phyloP scores from a whole-genome alignment of 2,113 vertebrate genomes.

The Paratilapia polleni region DNA sequence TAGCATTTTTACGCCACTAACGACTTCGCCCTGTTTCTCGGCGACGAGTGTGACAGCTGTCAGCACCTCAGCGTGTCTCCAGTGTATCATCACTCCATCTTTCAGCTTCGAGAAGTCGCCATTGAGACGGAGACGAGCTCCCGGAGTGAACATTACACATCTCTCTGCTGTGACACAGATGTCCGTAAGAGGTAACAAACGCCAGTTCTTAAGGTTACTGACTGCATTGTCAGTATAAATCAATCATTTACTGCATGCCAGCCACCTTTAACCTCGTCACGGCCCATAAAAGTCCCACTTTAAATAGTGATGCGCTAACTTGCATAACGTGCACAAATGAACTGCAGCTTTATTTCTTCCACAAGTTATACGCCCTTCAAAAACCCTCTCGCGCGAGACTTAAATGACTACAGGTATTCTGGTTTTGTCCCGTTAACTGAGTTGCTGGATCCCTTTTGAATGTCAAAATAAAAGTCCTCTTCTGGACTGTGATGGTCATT shows the following conservation, averaged over 20 bases:
- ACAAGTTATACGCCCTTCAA: neutral
- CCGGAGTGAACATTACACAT: neutral
- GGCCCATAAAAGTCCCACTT: neutral
- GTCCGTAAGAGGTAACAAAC: constrained; percentile 60
- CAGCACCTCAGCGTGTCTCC: neutral
- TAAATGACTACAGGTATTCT: neutral
- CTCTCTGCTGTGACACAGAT: constrained; percentile 4
- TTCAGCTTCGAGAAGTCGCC: neutral
- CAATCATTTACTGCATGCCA: neutral
- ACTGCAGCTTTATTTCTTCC: rapidly evolving
- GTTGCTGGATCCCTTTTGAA: neutral
- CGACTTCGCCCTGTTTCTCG: neutral
- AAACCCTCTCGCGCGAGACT: neutral
- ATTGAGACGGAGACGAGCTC: neutral
- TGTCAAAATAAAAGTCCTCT: constrained; percentile 31
- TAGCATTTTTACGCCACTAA: too few species aligned
- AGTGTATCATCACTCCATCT: neutral
- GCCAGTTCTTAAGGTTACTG: neutral
- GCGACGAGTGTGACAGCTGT: neutral
- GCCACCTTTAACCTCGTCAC: neutral
- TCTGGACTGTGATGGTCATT: neutral
- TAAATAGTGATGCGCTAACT: too few species aligned
- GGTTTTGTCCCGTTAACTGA: neutral
- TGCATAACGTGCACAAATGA: neutral
- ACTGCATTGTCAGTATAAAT: too few species aligned